phyloP scores from a whole-genome alignment of 2,888 invertebrate genomes.

The Eilema depressum region DNA sequence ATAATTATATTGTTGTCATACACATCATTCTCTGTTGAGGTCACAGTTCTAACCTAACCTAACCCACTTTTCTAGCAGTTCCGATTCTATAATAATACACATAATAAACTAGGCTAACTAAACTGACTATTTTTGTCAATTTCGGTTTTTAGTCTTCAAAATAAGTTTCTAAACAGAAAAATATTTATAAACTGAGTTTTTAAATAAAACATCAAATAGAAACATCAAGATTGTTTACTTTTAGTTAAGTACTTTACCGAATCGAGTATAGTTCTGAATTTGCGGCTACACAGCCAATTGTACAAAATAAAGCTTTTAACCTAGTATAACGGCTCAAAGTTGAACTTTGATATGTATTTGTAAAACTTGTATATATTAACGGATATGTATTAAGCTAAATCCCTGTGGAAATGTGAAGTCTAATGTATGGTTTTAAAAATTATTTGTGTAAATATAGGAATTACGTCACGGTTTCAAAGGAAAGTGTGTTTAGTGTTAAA shows the following conservation, averaged over 20 bases:
- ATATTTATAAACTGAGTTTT: too few species aligned
- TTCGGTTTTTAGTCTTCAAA: too few species aligned
- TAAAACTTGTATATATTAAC: conserved; percentile 39
- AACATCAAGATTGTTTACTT: too few species aligned
- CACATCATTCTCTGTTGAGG: too few species aligned
- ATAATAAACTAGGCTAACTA: too few species aligned
- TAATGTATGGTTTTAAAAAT: conserved; percentile 3
- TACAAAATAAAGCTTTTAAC: conserved; percentile 55
- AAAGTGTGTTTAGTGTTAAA: neutral
- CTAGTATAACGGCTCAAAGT: conserved; percentile 55
- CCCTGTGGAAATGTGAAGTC: conserved; percentile 9
- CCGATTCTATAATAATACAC: too few species aligned
- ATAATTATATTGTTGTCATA: too few species aligned
- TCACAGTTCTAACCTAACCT: too few species aligned
- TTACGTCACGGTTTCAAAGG: neutral
- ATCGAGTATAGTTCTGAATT: conserved; percentile 4
- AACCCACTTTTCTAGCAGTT: too few species aligned
- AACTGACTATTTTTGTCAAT: too few species aligned
- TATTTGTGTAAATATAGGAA: neutral
- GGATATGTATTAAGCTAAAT: conserved; percentile 13
- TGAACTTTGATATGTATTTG: conserved; percentile 42
- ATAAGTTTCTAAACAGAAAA: too few species aligned
- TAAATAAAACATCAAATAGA: too few species aligned
- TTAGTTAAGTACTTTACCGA: neutral
- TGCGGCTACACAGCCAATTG: conserved; percentile 32